Conservation (phyloP, 2,888 invertebrate genomes). For the Cheilosia vulpina region DNA sequence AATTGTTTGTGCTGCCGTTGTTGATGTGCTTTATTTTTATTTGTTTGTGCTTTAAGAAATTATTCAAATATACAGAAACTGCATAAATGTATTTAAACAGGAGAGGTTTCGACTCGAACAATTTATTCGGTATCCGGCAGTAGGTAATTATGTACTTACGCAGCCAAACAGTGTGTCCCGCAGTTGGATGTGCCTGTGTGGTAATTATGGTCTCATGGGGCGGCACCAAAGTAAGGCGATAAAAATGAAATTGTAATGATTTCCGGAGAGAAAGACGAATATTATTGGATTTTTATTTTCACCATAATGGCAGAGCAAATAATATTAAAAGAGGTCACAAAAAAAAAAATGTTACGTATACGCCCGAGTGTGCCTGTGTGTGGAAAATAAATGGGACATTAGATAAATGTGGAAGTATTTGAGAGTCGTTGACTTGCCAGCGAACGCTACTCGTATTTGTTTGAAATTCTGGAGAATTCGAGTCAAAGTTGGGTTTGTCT, state of each 20-base stretch:
- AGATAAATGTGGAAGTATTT: constrained; percentile 17
- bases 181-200: neutral
- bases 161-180: constrained; percentile 6
- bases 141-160: constrained; percentile 52
- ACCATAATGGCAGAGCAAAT: constrained; percentile 31
- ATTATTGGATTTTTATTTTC: constrained; percentile 18
- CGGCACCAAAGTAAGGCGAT: constrained; percentile 34
- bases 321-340: constrained; percentile 9
- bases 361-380: constrained; percentile 5
- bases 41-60: constrained; percentile 21
- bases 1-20: constrained; percentile 47
- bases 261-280: constrained; percentile 30
- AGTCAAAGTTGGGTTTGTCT: no score
- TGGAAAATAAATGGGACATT: neutral
- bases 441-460: neutral
- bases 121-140: constrained; percentile 42
- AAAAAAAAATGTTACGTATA: constrained; percentile 45
- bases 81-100: neutral
- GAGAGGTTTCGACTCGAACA: constrained; percentile 43
- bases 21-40: constrained; percentile 13
- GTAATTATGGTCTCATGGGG: constrained; percentile 50
- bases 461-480: neutral
- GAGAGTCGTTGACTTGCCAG: neutral
- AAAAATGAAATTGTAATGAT: constrained; percentile 56
- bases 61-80: neutral